Base-by-base conservation (phyloP, 2,113 vertebrate species). In the Ptyas mucosa region DNA sequence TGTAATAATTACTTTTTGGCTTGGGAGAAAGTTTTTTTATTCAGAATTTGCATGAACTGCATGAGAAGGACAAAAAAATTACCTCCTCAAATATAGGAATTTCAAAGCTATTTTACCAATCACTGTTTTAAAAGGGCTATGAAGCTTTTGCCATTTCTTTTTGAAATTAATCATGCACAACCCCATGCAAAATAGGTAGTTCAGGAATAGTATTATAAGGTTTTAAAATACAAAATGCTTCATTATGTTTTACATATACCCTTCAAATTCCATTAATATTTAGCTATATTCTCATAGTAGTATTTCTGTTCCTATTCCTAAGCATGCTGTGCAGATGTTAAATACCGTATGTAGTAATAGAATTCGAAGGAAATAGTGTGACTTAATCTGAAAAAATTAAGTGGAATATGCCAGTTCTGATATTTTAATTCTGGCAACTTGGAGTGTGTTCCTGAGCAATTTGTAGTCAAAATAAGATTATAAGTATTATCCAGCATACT, bases 61-160 rank as follows among this genome's bases (percentile, higher is more conserved):
- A 57, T 58, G 85, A 58, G 55, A 87, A 9, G 43, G 24, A n/a
- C 64, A 69, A 69, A 12, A 88, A 53, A 55, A 55, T 43, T 69
- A 53, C 57, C 75, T 39, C 69, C 69, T 81, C 34, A 81, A 69
- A 34, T 75, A 69, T 53, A 69, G 46, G 46, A 14, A 51, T 21
- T 51, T 88, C 46, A 88, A n/a, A 53, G 26, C 18, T 88, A 49
- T 87, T 69, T 43, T 88, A 69, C 10, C n/a, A 29, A 20, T 86
- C 81, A 87, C n/a, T 58, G 39, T 86, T 86, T 91, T 91, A 57
- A 58, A 87, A 86, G 54, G 54, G 81, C 43, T 91, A 85, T n/a
- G 43, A 88, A 88, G 69, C 15, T 10, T 18, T 18, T 10, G 2
- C 14, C 3, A 15, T 91, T 81, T 52, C 21, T 34, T 49, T 61